Base-by-base conservation (phyloP, 2,113 vertebrate species). In the Cairina moschata region DNA sequence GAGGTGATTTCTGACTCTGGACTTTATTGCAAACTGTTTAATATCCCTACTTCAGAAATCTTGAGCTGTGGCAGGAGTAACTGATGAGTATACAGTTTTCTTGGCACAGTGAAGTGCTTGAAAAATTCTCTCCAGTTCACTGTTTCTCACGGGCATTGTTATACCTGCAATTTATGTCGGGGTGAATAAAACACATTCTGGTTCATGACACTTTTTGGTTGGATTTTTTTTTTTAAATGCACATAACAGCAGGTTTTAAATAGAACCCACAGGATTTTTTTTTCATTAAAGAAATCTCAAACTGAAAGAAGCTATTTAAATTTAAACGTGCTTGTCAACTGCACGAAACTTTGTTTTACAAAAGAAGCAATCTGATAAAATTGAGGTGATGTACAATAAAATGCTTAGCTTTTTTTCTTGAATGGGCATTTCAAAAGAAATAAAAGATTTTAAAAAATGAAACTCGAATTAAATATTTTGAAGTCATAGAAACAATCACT, bases 401-500 rank as follows among this genome's bases (percentile, higher is more conserved):
- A 91, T 36, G 29, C 16, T 62, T 29, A 48, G 52, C 8, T 86
- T 92, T 80, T 71, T 71, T 66, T 16, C 55, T 63, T 55, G 9
- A 67, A 36, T 36, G 25, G 9, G 29, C 32, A 71, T 75, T 95
- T 82, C 68, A 86, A 74, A 80, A 67, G 75, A 83, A 59, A 4
- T 42, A 85, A 92, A 95, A 86, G 10, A 2, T 76, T 92, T 87
- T 29, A 84, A 91, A 77, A n/a, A 36, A 2, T 3, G n/a, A 78
- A 92, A 84, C 71, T 36, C 60, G 65, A 90, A 59, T 71, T 23
- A 78, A 95, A 55, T 96, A 60, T 84, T 95, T 88, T 92, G 73
- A 92, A 88, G 76, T 60, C 69, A 71, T 78, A 78, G 69, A 93
- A 95, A 90, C 50, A 83, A 83, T 76, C 59, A 58, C 34, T 88